Percentiles rank a stretch among this genome's conserved stretches.
Evolutionary conservation across 2,113 vertebrate genomes (phyloP).

Genomic region (Craseonycteris thonglongyai): DNA sequence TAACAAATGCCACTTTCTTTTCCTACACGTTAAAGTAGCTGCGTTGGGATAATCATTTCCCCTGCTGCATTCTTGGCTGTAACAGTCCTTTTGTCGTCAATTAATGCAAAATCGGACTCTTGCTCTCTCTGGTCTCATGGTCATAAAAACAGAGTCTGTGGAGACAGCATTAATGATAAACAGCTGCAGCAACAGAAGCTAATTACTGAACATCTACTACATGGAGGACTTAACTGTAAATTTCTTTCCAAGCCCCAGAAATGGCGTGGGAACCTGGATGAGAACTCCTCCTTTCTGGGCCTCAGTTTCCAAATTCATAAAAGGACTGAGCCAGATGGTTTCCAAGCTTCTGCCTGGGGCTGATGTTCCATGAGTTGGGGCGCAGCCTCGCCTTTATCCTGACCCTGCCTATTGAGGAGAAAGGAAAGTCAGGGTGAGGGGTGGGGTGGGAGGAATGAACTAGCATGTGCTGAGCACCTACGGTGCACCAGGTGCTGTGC

Average conservation of each 20-base stretch:
- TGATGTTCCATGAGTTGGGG: neutral
- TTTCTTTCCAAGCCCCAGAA: neutral
- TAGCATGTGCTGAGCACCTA: neutral
- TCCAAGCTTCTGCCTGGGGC: neutral
- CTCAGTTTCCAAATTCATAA: slow-evolving; percentile 10
- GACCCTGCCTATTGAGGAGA: neutral
- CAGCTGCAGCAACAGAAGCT: neutral
- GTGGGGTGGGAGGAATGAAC: neutral
- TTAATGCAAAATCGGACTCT: neutral
- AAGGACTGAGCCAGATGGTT: neutral
- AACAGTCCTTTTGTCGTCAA: neutral
- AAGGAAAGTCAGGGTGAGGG: neutral
- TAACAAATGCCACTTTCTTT: neutral
- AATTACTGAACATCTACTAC: neutral
- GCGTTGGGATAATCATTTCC: neutral
- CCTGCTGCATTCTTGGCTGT: neutral
- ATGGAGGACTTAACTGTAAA: neutral
- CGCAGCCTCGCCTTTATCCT: neutral
- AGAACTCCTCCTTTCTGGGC: neutral
- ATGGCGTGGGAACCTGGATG: neutral
- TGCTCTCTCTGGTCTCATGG: neutral
- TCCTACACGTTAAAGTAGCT: neutral
- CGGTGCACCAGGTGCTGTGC: neutral
- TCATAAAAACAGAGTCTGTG: neutral
- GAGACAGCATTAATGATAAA: neutral